phyloP scores from a whole-genome alignment of 2,888 invertebrate genomes.

The Drosophila greeni region DNA sequence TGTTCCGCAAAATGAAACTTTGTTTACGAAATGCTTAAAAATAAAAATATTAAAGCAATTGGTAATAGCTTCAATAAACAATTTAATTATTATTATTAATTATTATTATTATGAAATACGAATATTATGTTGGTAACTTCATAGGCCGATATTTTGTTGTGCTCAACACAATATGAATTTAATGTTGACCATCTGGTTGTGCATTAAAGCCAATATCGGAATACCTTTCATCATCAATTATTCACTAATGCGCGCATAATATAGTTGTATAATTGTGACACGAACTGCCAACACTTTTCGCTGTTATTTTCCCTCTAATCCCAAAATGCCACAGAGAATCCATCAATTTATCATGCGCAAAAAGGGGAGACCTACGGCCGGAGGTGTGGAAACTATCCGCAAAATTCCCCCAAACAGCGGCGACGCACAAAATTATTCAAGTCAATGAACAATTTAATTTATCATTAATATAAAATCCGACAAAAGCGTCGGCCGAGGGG shows the following conservation, averaged over 20 bases:
- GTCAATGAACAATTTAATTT: constrained; percentile 75
- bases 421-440: constrained; percentile 72
- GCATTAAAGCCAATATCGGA: background rate
- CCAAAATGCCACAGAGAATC: constrained; percentile 41
- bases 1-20: background rate
- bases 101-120: background rate
- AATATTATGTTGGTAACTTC: background rate
- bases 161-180: background rate
- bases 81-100: no score
- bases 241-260: constrained; percentile 62
- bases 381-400: constrained; percentile 51
- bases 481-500: constrained; percentile 36
- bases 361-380: background rate
- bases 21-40: background rate
- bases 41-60: background rate
- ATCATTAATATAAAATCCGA: constrained; percentile 74
- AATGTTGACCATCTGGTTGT: background rate
- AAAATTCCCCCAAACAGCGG: constrained; percentile 53
- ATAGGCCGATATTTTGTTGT: background rate
- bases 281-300: constrained; percentile 36
- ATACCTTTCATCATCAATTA: constrained; percentile 58
- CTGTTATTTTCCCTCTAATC: constrained; percentile 15
- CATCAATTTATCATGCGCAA: constrained; percentile 62
- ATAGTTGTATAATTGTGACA: constrained; percentile 65
- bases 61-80: no score